phyloP scores from a whole-genome alignment of 2,113 vertebrate genomes.

The Pterocles burchelli region DNA sequence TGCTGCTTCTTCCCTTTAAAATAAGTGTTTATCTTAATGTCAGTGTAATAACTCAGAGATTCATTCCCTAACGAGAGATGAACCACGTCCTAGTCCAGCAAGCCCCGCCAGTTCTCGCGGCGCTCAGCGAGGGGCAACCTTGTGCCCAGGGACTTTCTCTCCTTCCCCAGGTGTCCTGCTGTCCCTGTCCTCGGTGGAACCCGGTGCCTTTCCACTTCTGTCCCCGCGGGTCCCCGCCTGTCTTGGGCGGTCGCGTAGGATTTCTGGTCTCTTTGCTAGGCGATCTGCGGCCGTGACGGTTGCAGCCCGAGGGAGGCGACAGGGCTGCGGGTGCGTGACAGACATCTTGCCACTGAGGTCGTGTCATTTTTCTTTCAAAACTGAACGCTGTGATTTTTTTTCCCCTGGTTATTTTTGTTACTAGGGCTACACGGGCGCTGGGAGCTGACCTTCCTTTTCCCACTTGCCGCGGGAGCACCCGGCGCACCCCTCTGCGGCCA shows the following conservation, averaged over 20 bases:
- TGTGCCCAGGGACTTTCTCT: neutral
- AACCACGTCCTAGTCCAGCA: neutral
- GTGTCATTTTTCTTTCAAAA: neutral
- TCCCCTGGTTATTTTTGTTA: neutral
- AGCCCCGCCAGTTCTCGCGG: neutral
- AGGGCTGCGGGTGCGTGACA: neutral
- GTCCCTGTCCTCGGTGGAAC: neutral
- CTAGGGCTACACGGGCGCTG: neutral
- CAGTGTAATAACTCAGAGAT: neutral
- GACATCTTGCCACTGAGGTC: neutral
- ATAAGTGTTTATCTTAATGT: neutral
- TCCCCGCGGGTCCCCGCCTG: neutral
- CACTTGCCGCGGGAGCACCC: neutral
- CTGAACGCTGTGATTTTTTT: too few relatives aligned
- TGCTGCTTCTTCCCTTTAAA: neutral
- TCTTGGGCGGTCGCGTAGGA: neutral
- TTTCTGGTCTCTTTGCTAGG: neutral
- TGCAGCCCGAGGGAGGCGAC: neutral
- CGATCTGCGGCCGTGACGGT: neutral
- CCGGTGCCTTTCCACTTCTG: neutral
- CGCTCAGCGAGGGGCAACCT: neutral
- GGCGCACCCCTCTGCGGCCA: neutral
- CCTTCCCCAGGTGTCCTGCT: neutral
- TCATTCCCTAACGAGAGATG: neutral
- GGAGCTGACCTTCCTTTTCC: neutral